phyloP scores from a whole-genome alignment of 2,888 invertebrate species.

The Macaria notata region DNA sequence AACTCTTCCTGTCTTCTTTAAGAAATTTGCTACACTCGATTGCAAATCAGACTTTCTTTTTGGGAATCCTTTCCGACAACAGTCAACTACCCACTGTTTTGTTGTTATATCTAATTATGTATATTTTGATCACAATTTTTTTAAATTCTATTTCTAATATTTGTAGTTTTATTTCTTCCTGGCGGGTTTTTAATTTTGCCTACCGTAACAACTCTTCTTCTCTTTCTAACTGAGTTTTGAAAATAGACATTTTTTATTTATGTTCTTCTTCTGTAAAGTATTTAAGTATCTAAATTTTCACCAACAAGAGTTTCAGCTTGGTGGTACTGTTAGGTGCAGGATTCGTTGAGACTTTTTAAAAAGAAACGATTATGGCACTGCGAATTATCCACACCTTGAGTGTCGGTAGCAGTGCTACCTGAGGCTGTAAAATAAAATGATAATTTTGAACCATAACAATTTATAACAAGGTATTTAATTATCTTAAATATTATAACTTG shows the following conservation, averaged over 20 bases:
- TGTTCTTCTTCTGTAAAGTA: neutral
- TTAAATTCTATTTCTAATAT: neutral
- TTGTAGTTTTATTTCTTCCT: neutral
- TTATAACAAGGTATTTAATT: no score
- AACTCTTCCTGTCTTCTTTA: constrained; percentile 12
- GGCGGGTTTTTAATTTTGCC: neutral
- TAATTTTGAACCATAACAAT: no score
- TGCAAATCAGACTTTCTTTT: no score
- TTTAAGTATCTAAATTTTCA: neutral
- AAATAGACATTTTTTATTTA: neutral
- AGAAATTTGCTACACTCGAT: constrained; percentile 20
- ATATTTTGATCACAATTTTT: neutral
- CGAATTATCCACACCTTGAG: no score
- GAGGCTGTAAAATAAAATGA: no score
- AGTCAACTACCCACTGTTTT: constrained; percentile 20
- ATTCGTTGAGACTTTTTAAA: neutral
- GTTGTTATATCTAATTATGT: neutral
- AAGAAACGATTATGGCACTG: no score
- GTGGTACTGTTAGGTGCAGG: neutral
- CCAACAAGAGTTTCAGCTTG: neutral
- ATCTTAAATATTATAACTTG: no score
- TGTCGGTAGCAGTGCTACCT: no score
- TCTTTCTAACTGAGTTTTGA: neutral
- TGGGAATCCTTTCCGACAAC: no score
- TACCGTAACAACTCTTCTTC: neutral